These are phyloP conservation scores for Tympanoctomys barrerae DNA, from an alignment of 2,797 vertebrate species.

Conservation along the genomic window DNA sequence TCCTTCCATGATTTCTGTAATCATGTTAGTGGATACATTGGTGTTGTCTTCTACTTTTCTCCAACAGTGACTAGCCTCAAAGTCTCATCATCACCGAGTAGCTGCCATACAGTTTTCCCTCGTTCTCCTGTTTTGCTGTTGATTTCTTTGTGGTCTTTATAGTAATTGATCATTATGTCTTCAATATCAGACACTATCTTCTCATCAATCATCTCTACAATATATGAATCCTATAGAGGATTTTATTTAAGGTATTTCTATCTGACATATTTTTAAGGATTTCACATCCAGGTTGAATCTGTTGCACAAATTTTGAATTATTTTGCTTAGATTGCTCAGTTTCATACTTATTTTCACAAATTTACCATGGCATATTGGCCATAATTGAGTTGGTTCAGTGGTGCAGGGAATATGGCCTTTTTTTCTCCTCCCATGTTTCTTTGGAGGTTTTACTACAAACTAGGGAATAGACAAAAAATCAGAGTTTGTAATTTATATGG, in stretches of 20 bases:
- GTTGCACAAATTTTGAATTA: background rate
- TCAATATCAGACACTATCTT: background rate
- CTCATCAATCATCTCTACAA: background rate
- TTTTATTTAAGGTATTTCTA: background rate
- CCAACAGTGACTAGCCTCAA: background rate
- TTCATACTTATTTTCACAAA: background rate
- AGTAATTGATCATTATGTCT: background rate
- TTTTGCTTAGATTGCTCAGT: background rate
- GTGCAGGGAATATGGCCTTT: background rate
- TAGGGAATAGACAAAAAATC: background rate
- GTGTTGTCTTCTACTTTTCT: background rate
- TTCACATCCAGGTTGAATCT: background rate
- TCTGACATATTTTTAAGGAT: background rate
- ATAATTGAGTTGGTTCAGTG: background rate
- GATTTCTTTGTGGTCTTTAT: background rate
- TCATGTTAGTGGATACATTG: background rate
- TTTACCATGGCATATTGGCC: background rate
- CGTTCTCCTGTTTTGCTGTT: background rate
- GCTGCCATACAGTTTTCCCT: background rate
- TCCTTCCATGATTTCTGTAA: background rate
- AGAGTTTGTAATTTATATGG: background rate
- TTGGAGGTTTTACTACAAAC: background rate
- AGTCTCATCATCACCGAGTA: background rate
- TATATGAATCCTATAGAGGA: background rate
- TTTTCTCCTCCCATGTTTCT: background rate